Percentiles rank a stretch among this genome's conserved stretches.
Conservation (phyloP, 2,797 vertebrate species). For the Psittacula echo region DNA sequence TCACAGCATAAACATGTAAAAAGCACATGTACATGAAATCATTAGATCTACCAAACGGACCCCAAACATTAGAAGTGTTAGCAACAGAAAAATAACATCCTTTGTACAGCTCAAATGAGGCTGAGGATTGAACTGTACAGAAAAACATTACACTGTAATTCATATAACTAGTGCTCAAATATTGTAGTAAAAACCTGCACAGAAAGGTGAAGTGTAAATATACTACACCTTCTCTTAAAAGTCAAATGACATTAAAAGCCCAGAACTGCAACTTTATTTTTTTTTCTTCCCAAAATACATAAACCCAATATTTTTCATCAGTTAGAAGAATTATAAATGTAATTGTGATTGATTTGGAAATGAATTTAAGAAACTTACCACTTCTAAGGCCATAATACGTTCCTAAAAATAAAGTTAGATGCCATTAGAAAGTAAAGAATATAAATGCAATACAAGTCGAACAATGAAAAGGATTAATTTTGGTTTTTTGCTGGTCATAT, state of each 20-base stretch:
- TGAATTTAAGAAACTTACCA: constrained; percentile 80
- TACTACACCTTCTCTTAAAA: neutral
- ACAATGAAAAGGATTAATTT: neutral
- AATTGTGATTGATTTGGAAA: constrained; percentile 19
- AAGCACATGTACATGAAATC: neutral
- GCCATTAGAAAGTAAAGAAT: constrained; percentile 46
- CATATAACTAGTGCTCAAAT: neutral
- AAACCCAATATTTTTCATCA: neutral
- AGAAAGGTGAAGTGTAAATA: neutral
- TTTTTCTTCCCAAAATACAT: neutral
- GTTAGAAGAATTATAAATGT: neutral
- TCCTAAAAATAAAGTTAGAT: constrained; percentile 83
- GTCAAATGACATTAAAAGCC: neutral
- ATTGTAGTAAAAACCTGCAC: neutral
- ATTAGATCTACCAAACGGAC: neutral
- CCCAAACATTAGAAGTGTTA: neutral
- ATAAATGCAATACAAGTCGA: neutral
- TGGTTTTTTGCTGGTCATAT: neutral
- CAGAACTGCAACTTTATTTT: neutral
- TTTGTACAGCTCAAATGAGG: neutral
- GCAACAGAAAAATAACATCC: neutral
- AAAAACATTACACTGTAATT: neutral
- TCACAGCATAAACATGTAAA: neutral
- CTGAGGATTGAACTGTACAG: neutral
- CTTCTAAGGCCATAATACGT: constrained; percentile 86